Percentiles rank a stretch among this genome's conserved stretches.
These are phyloP conservation scores for Micromys minutus DNA, from an alignment of 2,113 vertebrate genomes.

Conservation along the genomic window DNA sequence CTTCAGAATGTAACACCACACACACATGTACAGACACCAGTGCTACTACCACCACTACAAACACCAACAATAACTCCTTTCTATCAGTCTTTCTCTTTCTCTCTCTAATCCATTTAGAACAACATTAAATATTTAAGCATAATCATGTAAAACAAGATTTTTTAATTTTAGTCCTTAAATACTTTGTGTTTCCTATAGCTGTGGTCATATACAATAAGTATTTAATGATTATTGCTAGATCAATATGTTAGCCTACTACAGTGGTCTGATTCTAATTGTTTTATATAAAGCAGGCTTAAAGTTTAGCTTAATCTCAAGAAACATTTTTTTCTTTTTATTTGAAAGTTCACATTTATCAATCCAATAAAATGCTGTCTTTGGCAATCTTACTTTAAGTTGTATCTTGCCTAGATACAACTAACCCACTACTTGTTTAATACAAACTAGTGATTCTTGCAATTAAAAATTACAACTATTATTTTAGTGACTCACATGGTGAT, in stretches of 20 bases:
- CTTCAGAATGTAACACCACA: not conserved
- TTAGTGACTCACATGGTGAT: not conserved
- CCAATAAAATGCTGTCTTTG: not conserved
- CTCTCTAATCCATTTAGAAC: not conserved
- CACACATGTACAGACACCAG: not conserved
- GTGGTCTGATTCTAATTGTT: not conserved
- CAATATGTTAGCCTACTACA: not conserved
- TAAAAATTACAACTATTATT: not conserved
- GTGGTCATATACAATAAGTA: not conserved
- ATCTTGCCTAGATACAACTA: not conserved
- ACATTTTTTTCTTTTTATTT: not conserved
- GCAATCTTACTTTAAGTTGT: not conserved
- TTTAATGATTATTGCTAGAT: not conserved
- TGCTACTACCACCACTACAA: not conserved
- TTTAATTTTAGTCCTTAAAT: not conserved
- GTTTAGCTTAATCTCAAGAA: conserved; percentile 25
- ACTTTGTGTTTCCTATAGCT: not conserved
- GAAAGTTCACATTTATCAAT: not conserved
- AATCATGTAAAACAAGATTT: not conserved
- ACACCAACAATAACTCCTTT: not conserved
- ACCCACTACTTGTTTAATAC: not conserved
- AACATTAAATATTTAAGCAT: not conserved
- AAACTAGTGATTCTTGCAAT: not conserved
- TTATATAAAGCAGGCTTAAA: not conserved
- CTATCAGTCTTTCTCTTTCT: rapidly evolving